Evolutionary conservation across 35 echinoderm and acorn worm genomes (phyloP).

Genomic region (Acanthaster planci): DNA sequence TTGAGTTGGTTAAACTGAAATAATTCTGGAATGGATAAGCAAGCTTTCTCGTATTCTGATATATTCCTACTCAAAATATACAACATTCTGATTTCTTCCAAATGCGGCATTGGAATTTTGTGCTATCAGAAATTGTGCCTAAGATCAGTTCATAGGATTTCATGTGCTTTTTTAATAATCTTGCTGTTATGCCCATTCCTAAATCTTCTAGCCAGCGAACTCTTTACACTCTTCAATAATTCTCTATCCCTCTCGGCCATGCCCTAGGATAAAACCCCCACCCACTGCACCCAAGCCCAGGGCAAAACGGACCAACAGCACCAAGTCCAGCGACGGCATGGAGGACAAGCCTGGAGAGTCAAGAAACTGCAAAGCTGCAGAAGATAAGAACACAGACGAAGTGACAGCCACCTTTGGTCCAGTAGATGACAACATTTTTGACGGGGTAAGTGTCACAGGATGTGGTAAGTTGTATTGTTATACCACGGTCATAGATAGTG

Average conservation of each 20-base stretch:
- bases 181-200: too few species aligned
- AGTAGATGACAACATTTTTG: slow-evolving; percentile 6
- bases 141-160: too few species aligned
- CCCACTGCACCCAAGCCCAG: slow-evolving; percentile 11
- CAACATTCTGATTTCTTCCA: too few species aligned
- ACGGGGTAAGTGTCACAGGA: neutral
- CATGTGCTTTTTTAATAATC: too few species aligned
- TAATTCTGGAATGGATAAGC: too few species aligned
- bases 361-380: neutral
- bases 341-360: neutral
- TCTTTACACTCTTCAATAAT: neutral
- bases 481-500: too few species aligned
- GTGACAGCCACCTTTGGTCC: neutral
- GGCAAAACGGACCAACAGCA: neutral
- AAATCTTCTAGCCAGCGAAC: neutral
- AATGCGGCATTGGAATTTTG: too few species aligned
- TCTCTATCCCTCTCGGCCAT: neutral
- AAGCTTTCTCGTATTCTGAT: too few species aligned
- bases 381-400: neutral
- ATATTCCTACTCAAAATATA: too few species aligned
- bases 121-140: too few species aligned
- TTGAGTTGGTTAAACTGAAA: too few species aligned
- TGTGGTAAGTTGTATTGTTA: too few species aligned
- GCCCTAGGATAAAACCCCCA: neutral
- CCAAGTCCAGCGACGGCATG: neutral